Conservation (phyloP, 30 jellyfish, hydroid and myxozoan species). For the Phacellophora camtschatica region DNA sequence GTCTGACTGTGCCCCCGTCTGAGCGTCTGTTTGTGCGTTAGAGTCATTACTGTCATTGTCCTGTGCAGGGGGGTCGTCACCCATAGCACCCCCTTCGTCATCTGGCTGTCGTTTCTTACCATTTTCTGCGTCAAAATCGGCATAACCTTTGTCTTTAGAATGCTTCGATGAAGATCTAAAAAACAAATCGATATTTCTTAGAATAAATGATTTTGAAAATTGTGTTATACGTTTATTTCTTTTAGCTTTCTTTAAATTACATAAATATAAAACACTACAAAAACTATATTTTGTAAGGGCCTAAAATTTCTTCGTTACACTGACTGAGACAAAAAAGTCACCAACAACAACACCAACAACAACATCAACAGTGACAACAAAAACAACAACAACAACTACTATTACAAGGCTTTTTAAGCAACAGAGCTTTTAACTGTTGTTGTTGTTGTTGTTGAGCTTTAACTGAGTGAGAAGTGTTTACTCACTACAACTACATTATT, state of each 20-base stretch:
- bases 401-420: too few relatives aligned
- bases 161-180: slow-evolving; percentile 14
- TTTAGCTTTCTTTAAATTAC: too few relatives aligned
- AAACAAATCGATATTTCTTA: neutral
- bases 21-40: slow-evolving; percentile 50
- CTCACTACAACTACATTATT: too few relatives aligned
- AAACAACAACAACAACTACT: too few relatives aligned
- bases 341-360: too few relatives aligned
- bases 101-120: slow-evolving; percentile 82
- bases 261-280: neutral
- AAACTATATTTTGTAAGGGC: too few relatives aligned
- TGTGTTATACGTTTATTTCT: neutral
- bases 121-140: slow-evolving; percentile 35
- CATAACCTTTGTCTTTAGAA: neutral
- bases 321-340: too few relatives aligned
- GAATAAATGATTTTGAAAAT: neutral
- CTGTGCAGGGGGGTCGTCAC: slow-evolving; percentile 44
- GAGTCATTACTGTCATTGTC: slow-evolving; percentile 28
- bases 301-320: too few relatives aligned
- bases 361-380: too few relatives aligned
- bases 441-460: too few relatives aligned
- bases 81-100: slow-evolving; percentile 60
- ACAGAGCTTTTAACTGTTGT: too few relatives aligned
- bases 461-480: too few relatives aligned
- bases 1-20: slow-evolving; percentile 71